Conservation (phyloP, 2,113 vertebrate genomes). For the Fregata magnificens region DNA sequence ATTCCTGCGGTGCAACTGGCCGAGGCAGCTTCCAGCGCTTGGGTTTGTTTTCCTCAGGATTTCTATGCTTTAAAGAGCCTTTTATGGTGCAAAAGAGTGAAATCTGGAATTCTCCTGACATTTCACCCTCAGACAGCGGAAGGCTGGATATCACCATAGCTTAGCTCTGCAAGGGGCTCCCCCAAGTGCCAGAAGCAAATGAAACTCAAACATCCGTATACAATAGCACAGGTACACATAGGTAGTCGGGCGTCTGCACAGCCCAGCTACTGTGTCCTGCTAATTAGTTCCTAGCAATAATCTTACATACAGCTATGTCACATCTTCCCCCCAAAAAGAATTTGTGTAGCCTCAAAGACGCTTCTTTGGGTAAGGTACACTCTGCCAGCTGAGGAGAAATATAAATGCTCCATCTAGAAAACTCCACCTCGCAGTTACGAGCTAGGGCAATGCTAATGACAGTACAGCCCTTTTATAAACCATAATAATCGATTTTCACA, state of each 20-base stretch:
- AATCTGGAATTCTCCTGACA: neutral
- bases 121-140: neutral
- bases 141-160: neutral
- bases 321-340: neutral
- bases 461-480: neutral
- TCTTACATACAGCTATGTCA: neutral
- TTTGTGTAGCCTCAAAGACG: neutral
- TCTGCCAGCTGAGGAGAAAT: neutral
- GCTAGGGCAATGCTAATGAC: neutral
- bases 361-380: neutral
- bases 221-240: neutral
- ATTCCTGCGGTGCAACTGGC: neutral
- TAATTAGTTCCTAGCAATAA: neutral
- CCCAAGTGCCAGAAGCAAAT: neutral
- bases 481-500: neutral
- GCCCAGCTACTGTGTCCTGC: neutral
- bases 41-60: neutral
- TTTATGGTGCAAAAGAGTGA: constrained; percentile 31
- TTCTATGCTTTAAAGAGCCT: neutral
- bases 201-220: neutral
- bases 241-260: neutral
- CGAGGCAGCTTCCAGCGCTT: neutral
- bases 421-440: accelerated
- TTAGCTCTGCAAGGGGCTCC: neutral
- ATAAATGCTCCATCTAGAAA: neutral